Conservation (phyloP, 2,888 invertebrate species). For the Steinernema scapterisci region DNA sequence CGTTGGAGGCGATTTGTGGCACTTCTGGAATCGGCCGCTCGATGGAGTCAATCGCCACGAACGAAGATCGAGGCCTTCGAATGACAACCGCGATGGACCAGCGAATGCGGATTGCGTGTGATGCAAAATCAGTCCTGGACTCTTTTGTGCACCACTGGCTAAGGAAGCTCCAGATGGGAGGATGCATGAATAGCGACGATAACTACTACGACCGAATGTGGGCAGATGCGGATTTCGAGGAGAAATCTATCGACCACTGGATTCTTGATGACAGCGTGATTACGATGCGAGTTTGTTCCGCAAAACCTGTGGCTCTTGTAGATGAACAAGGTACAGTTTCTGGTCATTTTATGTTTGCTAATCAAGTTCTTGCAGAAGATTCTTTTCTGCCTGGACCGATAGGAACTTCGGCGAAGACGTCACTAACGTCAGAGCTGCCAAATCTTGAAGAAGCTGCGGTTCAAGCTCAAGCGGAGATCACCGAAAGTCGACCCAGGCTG, state of each 20-base stretch:
- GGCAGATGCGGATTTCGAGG: constrained; percentile 15
- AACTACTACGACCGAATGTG: not conserved
- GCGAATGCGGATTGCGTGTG: not conserved
- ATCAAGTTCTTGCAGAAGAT: not conserved
- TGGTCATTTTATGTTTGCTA: not conserved
- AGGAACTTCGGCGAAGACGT: not conserved
- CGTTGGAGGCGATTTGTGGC: not conserved
- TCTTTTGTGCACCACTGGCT: constrained; percentile 9
- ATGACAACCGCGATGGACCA: constrained; percentile 4
- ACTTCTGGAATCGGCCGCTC: not conserved
- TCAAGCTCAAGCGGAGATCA: not conserved
- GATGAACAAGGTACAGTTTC: constrained; percentile 4
- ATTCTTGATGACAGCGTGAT: constrained; percentile 32
- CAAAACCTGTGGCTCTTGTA: not conserved
- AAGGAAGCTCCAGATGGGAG: constrained; percentile 7
- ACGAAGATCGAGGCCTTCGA: not conserved
- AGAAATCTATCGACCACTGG: constrained; percentile 39
- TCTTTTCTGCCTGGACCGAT: not conserved
- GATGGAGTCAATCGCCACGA: constrained; percentile 13
- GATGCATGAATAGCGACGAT: not conserved
- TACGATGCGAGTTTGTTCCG: constrained; percentile 33
- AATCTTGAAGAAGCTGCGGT: constrained; percentile 1
- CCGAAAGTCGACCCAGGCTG: constrained; percentile 15
- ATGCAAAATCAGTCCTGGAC: not conserved
- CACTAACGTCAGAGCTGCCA: constrained; percentile 9